Evolutionary conservation across 2,888 invertebrate genomes (phyloP), one percentile per base, ranked within the genome.

Genomic region (Chaetogeoica ovagalla): DNA sequence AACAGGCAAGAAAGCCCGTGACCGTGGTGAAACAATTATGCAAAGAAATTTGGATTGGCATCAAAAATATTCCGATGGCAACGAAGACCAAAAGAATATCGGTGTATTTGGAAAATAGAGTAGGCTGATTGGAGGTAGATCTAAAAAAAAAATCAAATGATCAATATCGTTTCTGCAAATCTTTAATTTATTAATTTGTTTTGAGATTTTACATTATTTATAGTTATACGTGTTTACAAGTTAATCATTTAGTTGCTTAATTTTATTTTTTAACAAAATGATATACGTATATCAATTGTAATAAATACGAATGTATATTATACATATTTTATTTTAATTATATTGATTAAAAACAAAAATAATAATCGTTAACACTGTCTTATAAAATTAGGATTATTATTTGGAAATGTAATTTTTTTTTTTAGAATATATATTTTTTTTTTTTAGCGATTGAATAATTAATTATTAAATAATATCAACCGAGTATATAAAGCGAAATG

Each of bases 41-140:
- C 70, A 79, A 55, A 79, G 79, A 63, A 79, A 79, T 30, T 70
- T 79, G 21, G 79, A 79, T 13, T 79, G 79, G 79, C 79, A 79
- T 63, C 23, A 79, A 71, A 79, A 63, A 19, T 79, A 79, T 39
- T 6, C 62, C 8, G 70, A 79, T 13, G 70, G 79, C 19, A 63
- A 79, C 21, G 70, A 63, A 39, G 79, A 57, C 0, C 9, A 21
- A 30, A 63, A 71, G 3, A 79, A 57, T 55, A 70, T 79, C n/a
- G 57, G 71, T n/a, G 39, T 79, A 1, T 79, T 79, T 63, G 79
- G 79, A 63, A 79, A 79, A 71, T 79, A 71, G 60, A 23, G 11
- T 60, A 17, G 55, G 4, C 55, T 9, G 11, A 52, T 9, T 52
- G 19, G 19, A 15, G 55, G 19, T 55, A 19, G 19, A 55, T 8